Conservation (phyloP, 2,888 invertebrate genomes). For the Lypha dubia region DNA sequence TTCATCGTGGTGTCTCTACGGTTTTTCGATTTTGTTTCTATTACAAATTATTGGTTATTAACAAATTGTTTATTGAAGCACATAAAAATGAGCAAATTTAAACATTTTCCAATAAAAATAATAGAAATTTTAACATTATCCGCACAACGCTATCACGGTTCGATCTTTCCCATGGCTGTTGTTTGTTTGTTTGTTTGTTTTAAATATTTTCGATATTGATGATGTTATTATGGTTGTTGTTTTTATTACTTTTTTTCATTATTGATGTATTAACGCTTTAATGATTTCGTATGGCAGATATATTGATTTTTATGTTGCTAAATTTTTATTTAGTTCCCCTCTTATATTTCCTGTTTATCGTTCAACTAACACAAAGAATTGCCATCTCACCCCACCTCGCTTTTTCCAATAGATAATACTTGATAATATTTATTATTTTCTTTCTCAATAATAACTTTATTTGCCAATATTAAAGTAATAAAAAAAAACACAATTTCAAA, state of each 20-base stretch:
- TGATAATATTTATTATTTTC: conserved; percentile 1
- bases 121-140: conserved; percentile 2
- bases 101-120: conserved; percentile 10
- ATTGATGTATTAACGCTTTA: conserved; percentile 65
- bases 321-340: conserved; percentile 28
- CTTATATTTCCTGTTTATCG: not conserved
- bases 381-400: conserved; percentile 28
- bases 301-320: conserved; percentile 54
- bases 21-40: not conserved
- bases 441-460: conserved; percentile 11
- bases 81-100: conserved; percentile 13
- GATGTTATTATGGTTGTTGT: conserved; percentile 12
- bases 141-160: not conserved
- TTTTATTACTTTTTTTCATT: conserved; percentile 48
- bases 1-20: not conserved
- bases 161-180: conserved; percentile 1
- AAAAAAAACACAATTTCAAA: not conserved
- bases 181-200: conserved; percentile 10
- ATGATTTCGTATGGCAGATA: conserved; percentile 44
- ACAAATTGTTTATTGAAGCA: conserved; percentile 24
- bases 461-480: conserved; percentile 54
- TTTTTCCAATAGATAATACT: conserved; percentile 10
- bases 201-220: conserved; percentile 19
- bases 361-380: conserved; percentile 7
- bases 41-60: conserved; percentile 35